These are phyloP conservation scores for Emydocephalus ijimae DNA, from an alignment of 2,113 vertebrate genomes.

Conservation along the genomic window DNA sequence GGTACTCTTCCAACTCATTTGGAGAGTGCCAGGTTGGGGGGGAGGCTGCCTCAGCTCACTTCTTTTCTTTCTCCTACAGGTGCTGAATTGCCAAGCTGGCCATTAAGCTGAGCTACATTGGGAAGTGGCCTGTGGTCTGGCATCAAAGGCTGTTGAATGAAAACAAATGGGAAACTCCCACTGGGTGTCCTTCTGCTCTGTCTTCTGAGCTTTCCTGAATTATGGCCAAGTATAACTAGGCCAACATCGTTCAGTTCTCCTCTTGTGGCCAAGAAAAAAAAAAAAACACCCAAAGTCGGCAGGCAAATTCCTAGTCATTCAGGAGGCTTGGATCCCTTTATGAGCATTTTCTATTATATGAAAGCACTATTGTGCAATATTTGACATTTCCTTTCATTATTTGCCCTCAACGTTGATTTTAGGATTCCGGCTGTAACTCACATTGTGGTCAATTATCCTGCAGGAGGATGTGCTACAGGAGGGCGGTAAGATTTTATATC, in stretches of 20 bases:
- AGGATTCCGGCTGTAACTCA: conserved; percentile 29
- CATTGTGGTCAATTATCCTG: conserved; percentile 28
- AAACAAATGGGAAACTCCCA: background rate
- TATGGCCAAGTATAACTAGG: conserved; percentile 2
- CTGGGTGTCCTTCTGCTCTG: background rate
- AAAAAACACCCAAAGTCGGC: conserved; percentile 3
- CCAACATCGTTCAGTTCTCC: background rate
- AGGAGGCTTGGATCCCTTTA: conserved; percentile 9
- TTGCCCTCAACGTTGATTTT: conserved; percentile 32
- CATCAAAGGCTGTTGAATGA: background rate
- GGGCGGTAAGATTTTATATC: conserved; percentile 26
- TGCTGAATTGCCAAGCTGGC: background rate
- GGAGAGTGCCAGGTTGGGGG: background rate
- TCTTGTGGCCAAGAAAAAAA: conserved; percentile 18
- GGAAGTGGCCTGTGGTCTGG: background rate
- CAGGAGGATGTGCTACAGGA: conserved; percentile 4
- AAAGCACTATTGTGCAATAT: conserved; percentile 28
- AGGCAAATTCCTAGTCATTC: conserved; percentile 12
- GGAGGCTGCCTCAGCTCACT: background rate
- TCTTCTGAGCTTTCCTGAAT: conserved; percentile 2
- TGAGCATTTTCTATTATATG: conserved; percentile 26
- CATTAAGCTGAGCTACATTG: background rate
- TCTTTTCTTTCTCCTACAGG: background rate
- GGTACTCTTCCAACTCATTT: background rate
- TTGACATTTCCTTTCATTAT: conserved; percentile 37